Conservation (phyloP, 2,888 invertebrate genomes). For the Xestia sexstrigata region DNA sequence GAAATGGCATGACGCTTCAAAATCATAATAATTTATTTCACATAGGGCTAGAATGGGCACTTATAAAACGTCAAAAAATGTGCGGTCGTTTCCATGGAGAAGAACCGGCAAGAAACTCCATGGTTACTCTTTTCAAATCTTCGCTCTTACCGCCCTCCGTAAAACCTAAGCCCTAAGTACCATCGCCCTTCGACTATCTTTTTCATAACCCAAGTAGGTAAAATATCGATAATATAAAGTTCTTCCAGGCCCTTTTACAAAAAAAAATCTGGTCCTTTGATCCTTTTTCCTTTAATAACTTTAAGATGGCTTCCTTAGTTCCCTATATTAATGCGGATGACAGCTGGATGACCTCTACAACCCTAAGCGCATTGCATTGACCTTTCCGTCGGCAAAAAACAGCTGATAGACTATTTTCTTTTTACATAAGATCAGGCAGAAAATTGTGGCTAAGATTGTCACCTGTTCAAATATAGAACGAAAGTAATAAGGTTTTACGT, state of each 20-base stretch:
- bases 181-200: neutral
- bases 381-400: slow-evolving; percentile 44
- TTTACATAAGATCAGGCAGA: neutral
- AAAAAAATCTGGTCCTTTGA: neutral
- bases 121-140: too few relatives aligned
- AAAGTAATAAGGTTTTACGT: neutral
- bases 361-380: slow-evolving; percentile 22
- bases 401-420: slow-evolving; percentile 30
- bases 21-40: too few relatives aligned
- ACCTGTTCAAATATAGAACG: slow-evolving; percentile 46
- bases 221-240: neutral
- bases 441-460: slow-evolving; percentile 6
- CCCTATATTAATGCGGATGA: neutral
- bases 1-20: too few relatives aligned
- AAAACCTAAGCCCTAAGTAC: neutral
- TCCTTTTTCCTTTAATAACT: neutral
- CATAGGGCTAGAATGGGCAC: too few relatives aligned
- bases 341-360: slow-evolving; percentile 47
- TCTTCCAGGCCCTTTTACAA: neutral
- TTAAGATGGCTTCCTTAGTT: neutral
- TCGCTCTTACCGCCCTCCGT: neutral
- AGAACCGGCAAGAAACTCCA: too few relatives aligned
- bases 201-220: neutral
- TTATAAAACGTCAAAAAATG: too few relatives aligned
- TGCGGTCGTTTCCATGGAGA: too few relatives aligned